Conservation (phyloP, 2,888 invertebrate genomes). For the Cactoblastis cactorum region DNA sequence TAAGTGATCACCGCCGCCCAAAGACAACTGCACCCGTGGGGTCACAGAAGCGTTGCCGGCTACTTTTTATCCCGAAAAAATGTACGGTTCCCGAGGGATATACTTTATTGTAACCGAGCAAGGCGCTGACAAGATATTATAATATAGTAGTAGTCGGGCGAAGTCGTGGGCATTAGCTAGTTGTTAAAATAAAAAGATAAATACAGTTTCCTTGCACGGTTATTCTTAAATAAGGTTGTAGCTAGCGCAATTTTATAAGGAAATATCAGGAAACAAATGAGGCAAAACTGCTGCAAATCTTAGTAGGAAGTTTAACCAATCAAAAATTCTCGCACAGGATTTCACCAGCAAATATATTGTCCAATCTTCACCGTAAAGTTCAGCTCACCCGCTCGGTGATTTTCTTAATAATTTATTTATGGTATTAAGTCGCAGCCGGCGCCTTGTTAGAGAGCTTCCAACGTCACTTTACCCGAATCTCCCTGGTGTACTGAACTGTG, state of each 20-base stretch:
- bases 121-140: too few relatives aligned
- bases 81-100: too few relatives aligned
- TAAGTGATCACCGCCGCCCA: too few relatives aligned
- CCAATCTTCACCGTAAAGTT: constrained; percentile 51
- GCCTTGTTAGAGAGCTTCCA: not conserved
- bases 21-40: too few relatives aligned
- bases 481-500: not conserved
- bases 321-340: constrained; percentile 8
- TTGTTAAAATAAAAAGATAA: too few relatives aligned
- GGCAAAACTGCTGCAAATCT: not conserved
- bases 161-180: too few relatives aligned
- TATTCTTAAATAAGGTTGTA: not conserved
- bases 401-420: constrained; percentile 73
- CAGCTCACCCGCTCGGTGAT: constrained; percentile 50
- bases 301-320: constrained; percentile 9
- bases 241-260: not conserved
- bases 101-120: too few relatives aligned
- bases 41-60: too few relatives aligned
- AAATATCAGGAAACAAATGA: not conserved
- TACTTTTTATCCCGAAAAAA: too few relatives aligned
- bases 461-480: constrained; percentile 11
- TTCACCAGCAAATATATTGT: constrained; percentile 31
- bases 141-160: too few relatives aligned
- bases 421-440: constrained; percentile 41
- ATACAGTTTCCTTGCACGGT: too few relatives aligned